Evolutionary conservation across 2,797 vertebrate species (phyloP).

Genomic region (Lagocephalus sceleratus): DNA sequence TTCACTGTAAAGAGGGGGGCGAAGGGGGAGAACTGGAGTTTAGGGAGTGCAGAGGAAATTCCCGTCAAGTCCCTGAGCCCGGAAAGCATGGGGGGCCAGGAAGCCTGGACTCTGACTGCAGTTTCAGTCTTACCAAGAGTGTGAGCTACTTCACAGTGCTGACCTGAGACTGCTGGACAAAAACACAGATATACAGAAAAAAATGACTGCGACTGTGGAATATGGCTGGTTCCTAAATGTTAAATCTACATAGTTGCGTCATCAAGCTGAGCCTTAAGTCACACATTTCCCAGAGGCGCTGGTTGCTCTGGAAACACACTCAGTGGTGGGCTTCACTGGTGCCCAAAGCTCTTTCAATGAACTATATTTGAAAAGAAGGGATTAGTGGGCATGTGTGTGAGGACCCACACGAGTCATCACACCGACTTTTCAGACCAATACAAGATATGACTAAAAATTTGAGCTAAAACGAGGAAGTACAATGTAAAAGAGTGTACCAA

Average conservation of each 20-base stretch:
- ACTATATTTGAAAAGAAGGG: background rate
- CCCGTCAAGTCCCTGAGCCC: slow-evolving; percentile 37
- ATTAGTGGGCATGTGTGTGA: background rate
- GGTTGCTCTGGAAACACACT: slow-evolving; percentile 7
- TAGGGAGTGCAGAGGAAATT: slow-evolving; percentile 77
- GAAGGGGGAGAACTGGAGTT: slow-evolving; percentile 78
- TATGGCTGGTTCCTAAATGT: slow-evolving; percentile 21
- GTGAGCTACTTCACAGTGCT: slow-evolving; percentile 17
- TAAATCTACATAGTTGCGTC: slow-evolving; percentile 5
- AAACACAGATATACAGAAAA: slow-evolving; percentile 49
- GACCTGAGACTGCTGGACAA: slow-evolving; percentile 25
- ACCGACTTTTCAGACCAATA: too few species aligned
- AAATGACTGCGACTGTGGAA: slow-evolving; percentile 49
- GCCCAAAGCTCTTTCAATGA: background rate
- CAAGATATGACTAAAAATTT: too few species aligned
- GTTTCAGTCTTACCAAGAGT: slow-evolving; percentile 21
- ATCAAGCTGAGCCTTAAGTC: background rate
- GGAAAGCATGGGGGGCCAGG: slow-evolving; percentile 5
- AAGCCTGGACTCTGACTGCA: slow-evolving; percentile 19
- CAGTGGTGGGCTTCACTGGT: background rate
- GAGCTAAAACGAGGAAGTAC: too few species aligned
- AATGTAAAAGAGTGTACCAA: too few species aligned
- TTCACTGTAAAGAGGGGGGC: slow-evolving; percentile 97
- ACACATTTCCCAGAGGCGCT: background rate
- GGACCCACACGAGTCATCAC: too few species aligned